A percentile compares a stretch with the other conserved stretches of the same genome.
Conservation (phyloP, 2,888 invertebrate genomes). For the Eupithecia pulchellata region DNA sequence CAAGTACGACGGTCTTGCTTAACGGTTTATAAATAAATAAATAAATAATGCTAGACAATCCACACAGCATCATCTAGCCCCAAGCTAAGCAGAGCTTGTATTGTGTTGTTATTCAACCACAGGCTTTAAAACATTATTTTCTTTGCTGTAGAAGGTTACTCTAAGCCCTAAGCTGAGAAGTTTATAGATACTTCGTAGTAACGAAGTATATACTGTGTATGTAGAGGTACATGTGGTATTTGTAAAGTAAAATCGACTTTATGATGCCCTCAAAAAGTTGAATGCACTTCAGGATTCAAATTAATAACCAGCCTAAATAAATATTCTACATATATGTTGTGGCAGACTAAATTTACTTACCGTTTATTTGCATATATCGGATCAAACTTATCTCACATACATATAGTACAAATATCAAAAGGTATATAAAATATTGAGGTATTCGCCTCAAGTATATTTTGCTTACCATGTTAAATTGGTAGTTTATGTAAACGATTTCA, state of each 20-base stretch:
- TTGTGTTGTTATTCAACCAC: too few species aligned
- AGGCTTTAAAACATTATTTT: too few species aligned
- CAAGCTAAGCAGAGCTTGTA: too few species aligned
- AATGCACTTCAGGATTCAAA: background rate
- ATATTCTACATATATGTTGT: constrained; percentile 1
- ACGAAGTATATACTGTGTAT: too few species aligned
- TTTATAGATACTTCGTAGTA: too few species aligned
- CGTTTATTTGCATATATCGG: background rate
- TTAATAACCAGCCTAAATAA: background rate
- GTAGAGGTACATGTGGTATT: background rate
- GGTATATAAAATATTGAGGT: background rate
- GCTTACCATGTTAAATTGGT: background rate
- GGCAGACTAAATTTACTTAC: background rate
- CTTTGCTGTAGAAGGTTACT: too few species aligned
- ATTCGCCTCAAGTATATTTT: background rate
- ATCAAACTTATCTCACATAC: background rate
- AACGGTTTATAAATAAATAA: too few species aligned
- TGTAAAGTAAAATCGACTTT: background rate
- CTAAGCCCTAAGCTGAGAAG: background rate
- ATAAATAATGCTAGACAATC: too few species aligned
- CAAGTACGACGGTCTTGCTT: background rate
- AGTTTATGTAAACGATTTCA: background rate
- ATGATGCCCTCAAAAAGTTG: background rate
- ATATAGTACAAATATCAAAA: background rate
- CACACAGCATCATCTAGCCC: too few species aligned